Evolutionary conservation across 2,888 invertebrate species (phyloP), one percentile per base, ranked within the genome.

Genomic region (Idaea aversata): DNA sequence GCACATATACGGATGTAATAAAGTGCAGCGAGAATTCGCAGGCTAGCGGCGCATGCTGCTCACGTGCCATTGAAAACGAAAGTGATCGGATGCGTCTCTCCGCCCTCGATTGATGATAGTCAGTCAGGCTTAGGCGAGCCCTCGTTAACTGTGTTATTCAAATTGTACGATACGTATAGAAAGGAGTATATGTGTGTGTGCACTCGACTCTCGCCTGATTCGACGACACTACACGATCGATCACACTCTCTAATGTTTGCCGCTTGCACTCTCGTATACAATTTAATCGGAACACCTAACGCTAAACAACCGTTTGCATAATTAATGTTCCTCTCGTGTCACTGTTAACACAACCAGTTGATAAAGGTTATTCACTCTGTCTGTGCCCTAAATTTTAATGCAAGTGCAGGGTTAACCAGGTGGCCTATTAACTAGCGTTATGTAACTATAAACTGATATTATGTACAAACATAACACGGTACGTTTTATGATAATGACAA

Each of bases 1-100:
- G 88, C 88, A 88, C 91, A 89, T 92, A 90, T 91, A 91, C 87
- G 90, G 90, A 85, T 86, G 88, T 87, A 84, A 86, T 90, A 90
- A 90, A 91, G 89, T 90, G 88, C 91, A 91, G 70, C 78, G 88
- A 88, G 91, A 90, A 89, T 90, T 91, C 86, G 88, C 91, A 88
- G 83, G 80, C 85, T 84, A 83, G 85, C 87, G 85, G 87, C 82
- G 86, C 84, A 88, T 87, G 86, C 90, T 77, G 85, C 88, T 90
- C 90, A 91, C 91, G 91, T 91, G 88, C 86, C 83, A 67, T 73
- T 74, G 91, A 91, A 89, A 92, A 86, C 78, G 92, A 92, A 90
- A 92, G 92, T 91, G 91, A 91, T 91, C 86, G 86, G 89, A 83
- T 86, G 87, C 88, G 85, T 88, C 88, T 88, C 90, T 85, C 86